Evolutionary conservation across 1,140 invertebrate genomes (phyloP).

Genomic region (Pogonomyrmex californicus): DNA sequence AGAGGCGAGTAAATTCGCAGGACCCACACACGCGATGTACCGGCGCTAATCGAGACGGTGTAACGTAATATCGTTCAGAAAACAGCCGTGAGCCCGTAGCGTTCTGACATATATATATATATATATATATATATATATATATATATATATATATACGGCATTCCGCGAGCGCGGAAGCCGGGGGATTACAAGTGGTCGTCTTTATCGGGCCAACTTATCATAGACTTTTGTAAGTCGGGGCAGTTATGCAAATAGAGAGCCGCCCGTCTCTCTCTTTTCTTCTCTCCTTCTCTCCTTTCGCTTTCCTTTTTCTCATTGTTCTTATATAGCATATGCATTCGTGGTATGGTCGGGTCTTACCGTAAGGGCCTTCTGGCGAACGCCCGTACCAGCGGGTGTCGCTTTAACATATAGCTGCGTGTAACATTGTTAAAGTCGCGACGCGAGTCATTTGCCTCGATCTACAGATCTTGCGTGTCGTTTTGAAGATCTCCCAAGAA

Average conservation of each 20-base stretch:
- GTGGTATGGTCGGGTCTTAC: constrained; percentile 65
- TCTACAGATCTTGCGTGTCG: neutral
- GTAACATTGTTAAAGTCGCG: neutral
- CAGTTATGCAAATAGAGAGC: constrained; percentile 78
- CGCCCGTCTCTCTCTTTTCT: constrained; percentile 48
- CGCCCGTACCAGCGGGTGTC: constrained; percentile 62
- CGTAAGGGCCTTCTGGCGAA: constrained; percentile 72
- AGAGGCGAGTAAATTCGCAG: constrained; percentile 32
- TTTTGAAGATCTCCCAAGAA: constrained; percentile 16
- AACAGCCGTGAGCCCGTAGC: constrained; percentile 52
- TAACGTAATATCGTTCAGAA: constrained; percentile 49
- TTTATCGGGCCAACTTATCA: constrained; percentile 77
- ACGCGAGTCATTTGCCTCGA: constrained; percentile 34
- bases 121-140: no score
- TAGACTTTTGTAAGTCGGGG: constrained; percentile 74
- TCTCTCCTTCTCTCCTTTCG: constrained; percentile 41
- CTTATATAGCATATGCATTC: constrained; percentile 68
- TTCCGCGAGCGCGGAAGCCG: constrained; percentile 74
- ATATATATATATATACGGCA: constrained; percentile 64
- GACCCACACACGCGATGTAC: neutral
- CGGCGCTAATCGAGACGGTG: constrained; percentile 48
- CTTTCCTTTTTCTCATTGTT: constrained; percentile 63
- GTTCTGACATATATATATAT: no score
- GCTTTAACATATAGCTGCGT: constrained; percentile 42
- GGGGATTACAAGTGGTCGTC: constrained; percentile 75